phyloP scores from a whole-genome alignment of 2,113 vertebrate genomes.

The Calypte anna region DNA sequence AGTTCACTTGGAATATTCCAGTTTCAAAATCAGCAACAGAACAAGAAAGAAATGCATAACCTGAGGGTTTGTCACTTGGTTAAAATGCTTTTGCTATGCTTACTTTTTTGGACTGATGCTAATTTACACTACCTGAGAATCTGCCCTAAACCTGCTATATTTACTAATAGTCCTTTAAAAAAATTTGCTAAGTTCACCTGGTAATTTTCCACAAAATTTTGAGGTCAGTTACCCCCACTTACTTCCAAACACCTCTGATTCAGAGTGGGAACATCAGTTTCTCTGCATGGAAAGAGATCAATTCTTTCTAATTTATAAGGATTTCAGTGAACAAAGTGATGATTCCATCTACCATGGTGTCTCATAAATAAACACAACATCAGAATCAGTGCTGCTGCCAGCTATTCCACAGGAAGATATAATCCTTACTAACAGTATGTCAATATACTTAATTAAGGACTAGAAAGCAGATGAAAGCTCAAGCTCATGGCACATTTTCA shows the following conservation, averaged over 20 bases:
- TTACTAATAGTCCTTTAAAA: background rate
- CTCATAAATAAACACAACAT: background rate
- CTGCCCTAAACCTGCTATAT: background rate
- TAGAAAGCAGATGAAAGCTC: constrained; percentile 5
- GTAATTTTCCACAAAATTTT: background rate
- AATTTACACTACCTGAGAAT: background rate
- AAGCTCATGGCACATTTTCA: background rate
- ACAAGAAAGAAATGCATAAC: constrained; percentile 5
- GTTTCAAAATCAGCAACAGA: constrained; percentile 31
- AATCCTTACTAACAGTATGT: background rate
- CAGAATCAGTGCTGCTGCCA: background rate
- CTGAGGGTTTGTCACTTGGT: background rate
- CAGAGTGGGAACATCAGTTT: background rate
- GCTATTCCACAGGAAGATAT: background rate
- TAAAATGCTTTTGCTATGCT: background rate
- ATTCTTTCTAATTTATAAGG: background rate
- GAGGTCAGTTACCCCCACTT: background rate
- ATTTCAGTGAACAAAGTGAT: background rate
- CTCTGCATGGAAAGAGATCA: background rate
- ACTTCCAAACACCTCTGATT: background rate
- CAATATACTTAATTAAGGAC: background rate
- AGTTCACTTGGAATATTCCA: background rate
- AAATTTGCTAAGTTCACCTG: background rate
- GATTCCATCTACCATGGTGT: background rate
- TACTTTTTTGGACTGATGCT: background rate